Evolutionary conservation across 2,797 vertebrate species (phyloP).

Genomic region (Mareca penelope): DNA sequence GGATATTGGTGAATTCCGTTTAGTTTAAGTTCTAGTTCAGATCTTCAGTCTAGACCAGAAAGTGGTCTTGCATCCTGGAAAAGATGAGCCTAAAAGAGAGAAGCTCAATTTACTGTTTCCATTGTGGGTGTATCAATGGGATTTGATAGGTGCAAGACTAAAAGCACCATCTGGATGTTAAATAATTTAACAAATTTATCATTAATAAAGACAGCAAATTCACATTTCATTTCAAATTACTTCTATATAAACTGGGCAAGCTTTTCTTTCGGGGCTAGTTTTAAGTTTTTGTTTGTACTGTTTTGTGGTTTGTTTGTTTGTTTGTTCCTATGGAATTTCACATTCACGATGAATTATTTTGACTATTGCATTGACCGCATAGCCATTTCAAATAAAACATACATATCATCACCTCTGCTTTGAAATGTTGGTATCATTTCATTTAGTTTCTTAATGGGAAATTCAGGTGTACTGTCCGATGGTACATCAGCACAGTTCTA

Average conservation of each 20-base stretch:
- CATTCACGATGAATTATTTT: neutral
- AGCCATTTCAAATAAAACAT: neutral
- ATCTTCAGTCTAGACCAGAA: neutral
- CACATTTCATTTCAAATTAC: neutral
- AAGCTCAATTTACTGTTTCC: neutral
- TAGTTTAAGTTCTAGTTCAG: neutral
- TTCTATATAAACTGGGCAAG: rapidly evolving
- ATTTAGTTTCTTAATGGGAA: neutral
- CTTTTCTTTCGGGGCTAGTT: neutral
- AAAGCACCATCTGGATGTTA: neutral
- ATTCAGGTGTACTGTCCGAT: neutral
- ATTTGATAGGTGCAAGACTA: neutral
- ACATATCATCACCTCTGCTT: neutral
- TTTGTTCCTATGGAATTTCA: neutral
- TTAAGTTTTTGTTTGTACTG: neutral
- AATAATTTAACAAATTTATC: neutral
- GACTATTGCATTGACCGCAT: neutral
- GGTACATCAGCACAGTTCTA: neutral
- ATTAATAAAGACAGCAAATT: neutral
- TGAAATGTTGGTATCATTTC: neutral
- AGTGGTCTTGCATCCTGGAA: neutral
- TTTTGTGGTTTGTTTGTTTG: too few relatives aligned
- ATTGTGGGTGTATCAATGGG: neutral
- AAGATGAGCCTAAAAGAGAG: neutral
- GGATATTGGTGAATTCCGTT: neutral